phyloP scores from a whole-genome alignment of 37 sponge, comb jelly and placozoan species.

The Aplysina aerophoba region DNA sequence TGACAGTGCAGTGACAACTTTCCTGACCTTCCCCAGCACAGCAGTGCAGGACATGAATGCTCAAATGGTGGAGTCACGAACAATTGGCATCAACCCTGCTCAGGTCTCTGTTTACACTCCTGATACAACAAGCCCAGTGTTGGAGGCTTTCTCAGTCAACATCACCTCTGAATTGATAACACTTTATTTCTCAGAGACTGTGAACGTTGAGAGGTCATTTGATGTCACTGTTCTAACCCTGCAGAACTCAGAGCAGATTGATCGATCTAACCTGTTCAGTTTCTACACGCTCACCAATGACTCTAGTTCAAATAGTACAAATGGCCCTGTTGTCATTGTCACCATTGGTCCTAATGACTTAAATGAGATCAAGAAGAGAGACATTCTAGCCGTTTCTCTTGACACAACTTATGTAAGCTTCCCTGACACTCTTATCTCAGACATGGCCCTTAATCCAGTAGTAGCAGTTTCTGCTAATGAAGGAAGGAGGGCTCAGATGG shows the following conservation, averaged over 20 bases:
- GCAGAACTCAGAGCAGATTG: slow-evolving; percentile 42
- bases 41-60: slow-evolving; percentile 73
- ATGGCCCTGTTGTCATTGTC: slow-evolving; percentile 62
- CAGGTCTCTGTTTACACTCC: slow-evolving; percentile 54
- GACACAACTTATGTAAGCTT: slow-evolving; percentile 60
- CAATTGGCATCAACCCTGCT: slow-evolving; percentile 68
- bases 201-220: slow-evolving; percentile 61
- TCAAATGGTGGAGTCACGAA: slow-evolving; percentile 46
- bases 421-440: slow-evolving; percentile 42
- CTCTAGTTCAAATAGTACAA: slow-evolving; percentile 35
- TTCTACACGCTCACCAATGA: slow-evolving; percentile 50
- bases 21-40: slow-evolving; percentile 69
- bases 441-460: slow-evolving; percentile 66
- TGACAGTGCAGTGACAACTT: slow-evolving; percentile 47
- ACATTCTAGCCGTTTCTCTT: slow-evolving; percentile 41
- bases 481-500: slow-evolving; percentile 32
- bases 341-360: slow-evolving; percentile 58
- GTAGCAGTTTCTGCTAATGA: slow-evolving; percentile 19
- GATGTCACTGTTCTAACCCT: slow-evolving; percentile 44
- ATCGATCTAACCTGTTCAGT: slow-evolving; percentile 33
- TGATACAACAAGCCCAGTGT: slow-evolving; percentile 73
- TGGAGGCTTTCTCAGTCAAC: slow-evolving; percentile 56
- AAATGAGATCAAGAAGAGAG: slow-evolving; percentile 80
- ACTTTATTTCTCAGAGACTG: slow-evolving; percentile 78
- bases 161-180: slow-evolving; percentile 53